Percentiles rank a stretch among this genome's conserved stretches.
Evolutionary conservation across 2,113 vertebrate genomes (phyloP).

Genomic region (Ctenomys sociabilis): DNA sequence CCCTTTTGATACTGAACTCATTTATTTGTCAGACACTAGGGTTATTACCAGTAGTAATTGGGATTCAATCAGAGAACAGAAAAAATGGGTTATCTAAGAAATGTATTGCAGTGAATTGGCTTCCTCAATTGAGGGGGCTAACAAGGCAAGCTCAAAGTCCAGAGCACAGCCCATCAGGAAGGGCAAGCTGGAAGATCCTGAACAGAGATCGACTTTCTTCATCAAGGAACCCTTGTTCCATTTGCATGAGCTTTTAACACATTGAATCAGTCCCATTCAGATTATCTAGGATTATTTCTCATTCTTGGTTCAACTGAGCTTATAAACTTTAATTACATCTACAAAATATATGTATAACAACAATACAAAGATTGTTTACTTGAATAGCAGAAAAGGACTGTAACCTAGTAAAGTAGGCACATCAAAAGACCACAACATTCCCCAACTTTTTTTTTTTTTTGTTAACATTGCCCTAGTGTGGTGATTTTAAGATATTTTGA

Average conservation of each 20-base stretch:
- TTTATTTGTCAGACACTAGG: neutral
- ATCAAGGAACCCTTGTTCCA: neutral
- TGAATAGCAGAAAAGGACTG: neutral
- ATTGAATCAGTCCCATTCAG: neutral
- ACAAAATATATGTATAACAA: neutral
- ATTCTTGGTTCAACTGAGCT: neutral
- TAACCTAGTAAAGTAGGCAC: neutral
- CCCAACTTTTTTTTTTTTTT: slow-evolving; percentile 19
- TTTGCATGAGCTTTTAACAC: neutral
- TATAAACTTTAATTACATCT: slow-evolving; percentile 6
- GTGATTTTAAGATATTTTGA: neutral
- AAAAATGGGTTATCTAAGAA: neutral
- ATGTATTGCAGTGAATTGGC: neutral
- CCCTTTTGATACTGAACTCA: neutral
- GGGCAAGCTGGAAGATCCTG: neutral
- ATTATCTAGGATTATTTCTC: neutral
- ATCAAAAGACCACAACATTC: neutral
- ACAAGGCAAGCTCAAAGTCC: neutral
- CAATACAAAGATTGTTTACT: neutral
- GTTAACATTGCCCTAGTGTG: neutral
- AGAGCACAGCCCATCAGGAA: neutral
- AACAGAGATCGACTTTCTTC: neutral
- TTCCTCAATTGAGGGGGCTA: neutral
- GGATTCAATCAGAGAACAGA: neutral
- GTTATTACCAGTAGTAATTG: neutral